Base-by-base conservation (phyloP, 2,797 vertebrate species). In the Sylvilagus floridanus region DNA sequence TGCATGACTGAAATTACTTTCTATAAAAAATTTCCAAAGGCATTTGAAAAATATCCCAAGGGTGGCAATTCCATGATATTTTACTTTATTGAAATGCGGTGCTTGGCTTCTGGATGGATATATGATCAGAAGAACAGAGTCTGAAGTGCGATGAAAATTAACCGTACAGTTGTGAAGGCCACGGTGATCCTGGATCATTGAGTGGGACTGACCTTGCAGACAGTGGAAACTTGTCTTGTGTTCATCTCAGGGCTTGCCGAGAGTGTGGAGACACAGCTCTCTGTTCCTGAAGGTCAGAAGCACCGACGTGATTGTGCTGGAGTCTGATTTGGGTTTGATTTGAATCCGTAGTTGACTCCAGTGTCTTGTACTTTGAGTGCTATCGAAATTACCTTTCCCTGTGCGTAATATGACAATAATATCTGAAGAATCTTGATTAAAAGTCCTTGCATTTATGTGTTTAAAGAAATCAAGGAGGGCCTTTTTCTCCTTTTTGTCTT, bases 21-120 rank as follows among this genome's bases (percentile, higher is more conserved):
- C 62, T 79, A 62, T 88, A 95, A 96, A 88, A 47, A 93, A 69
- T 85, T 90, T 95, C 76, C 81, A 90, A 71, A 93, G 92, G 75
- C 86, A 73, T 92, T 95, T 94, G 88, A 94, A 93, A 94, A 94
- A 82, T 95, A 78, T 82, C 88, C 75, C 73, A 90, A 52, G 65
- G 22, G 69, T 92, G 60, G 26, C 85, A 96, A 87, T 42, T 91
- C 11, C 17, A 7, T 87, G 90, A 75, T 91, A 88, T 91, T 93
- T 95, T 79, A 75, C 69, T 88, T 52, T 92, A 95, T 95, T 95
- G 88, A 96, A 76, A 90, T 96, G 52, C 35, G 86, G 8, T 83
- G 12, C 52, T 73, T 96, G 52, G 76, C 79, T 94, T 95, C 73
- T 89, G 66, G 54, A 78, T 92, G 62, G 54, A 24, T 96, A 72